phyloP scores from a whole-genome alignment of 2,888 invertebrate species.

The Julus scandinavius region DNA sequence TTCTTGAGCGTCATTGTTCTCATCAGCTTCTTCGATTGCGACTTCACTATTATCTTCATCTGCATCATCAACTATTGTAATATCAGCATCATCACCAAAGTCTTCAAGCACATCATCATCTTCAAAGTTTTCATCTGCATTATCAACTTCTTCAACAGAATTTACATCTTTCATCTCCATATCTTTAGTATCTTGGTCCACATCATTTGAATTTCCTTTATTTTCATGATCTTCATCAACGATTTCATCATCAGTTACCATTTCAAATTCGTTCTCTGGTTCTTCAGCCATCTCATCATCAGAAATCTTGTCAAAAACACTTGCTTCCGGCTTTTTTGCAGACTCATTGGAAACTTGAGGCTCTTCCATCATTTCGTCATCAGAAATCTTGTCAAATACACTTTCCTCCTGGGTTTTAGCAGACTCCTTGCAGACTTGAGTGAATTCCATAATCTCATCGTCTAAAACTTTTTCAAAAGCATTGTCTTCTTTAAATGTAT shows the following conservation, averaged over 20 bases:
- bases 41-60: background rate
- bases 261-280: background rate
- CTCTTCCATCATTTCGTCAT: background rate
- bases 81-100: background rate
- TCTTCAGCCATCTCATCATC: slow-evolving; percentile 35
- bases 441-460: background rate
- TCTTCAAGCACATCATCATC: background rate
- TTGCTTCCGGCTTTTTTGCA: background rate
- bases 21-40: background rate
- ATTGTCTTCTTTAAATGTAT: background rate
- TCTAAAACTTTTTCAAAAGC: slow-evolving; percentile 10
- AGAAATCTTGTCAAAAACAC: slow-evolving; percentile 14
- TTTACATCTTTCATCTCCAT: background rate
- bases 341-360: background rate
- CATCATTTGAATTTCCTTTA: background rate
- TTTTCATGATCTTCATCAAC: background rate
- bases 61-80: background rate
- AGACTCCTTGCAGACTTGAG: background rate
- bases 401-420: background rate
- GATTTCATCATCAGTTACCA: background rate
- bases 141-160: background rate
- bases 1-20: background rate
- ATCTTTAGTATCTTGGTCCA: background rate
- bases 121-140: background rate
- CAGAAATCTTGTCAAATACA: background rate